Evolutionary conservation across 53 echinoderm and acorn worm species (phyloP).

Genomic region (Luidia sarsii): DNA sequence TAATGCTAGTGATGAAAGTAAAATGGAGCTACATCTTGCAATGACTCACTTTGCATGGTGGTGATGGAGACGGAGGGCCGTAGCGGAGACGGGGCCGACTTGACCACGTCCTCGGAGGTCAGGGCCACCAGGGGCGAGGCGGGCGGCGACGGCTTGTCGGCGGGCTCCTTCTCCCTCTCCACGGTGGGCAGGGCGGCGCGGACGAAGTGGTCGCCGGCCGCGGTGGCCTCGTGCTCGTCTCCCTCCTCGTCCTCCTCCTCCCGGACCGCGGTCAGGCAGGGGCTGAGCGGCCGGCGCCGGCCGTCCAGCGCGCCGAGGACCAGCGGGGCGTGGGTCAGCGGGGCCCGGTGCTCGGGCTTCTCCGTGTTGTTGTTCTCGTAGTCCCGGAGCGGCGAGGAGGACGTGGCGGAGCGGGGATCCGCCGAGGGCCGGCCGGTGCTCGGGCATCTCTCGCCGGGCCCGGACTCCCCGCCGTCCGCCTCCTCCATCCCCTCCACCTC

Average conservation of each 20-base stretch:
- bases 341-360: neutral
- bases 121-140: slow-evolving; percentile 62
- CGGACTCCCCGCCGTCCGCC: slow-evolving; percentile 2
- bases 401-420: neutral
- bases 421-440: slow-evolving; percentile 14
- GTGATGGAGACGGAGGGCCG: slow-evolving; percentile 50
- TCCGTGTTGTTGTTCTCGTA: slow-evolving; percentile 46
- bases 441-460: slow-evolving; percentile 35
- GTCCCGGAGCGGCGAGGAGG: slow-evolving; percentile 34
- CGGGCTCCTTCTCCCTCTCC: slow-evolving; percentile 24
- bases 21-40: too few species aligned
- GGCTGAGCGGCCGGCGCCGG: neutral
- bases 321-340: too few species aligned
- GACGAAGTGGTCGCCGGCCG: too few species aligned
- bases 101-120: slow-evolving; percentile 12
- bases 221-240: neutral
- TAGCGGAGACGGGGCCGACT: slow-evolving; percentile 30
- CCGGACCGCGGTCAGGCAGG: neutral
- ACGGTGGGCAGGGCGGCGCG: too few species aligned
- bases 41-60: slow-evolving; percentile 41
- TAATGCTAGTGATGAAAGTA: too few species aligned
- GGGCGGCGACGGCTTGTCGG: slow-evolving; percentile 54
- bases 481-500: too few species aligned
- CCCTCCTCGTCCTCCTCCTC: slow-evolving; percentile 11
- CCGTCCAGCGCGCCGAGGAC: neutral